A percentile compares a stretch with the other conserved stretches of the same genome.
These are phyloP conservation scores for Helicoverpa armigera DNA, from an alignment of 1,140 invertebrate species.

Conservation along the genomic window DNA sequence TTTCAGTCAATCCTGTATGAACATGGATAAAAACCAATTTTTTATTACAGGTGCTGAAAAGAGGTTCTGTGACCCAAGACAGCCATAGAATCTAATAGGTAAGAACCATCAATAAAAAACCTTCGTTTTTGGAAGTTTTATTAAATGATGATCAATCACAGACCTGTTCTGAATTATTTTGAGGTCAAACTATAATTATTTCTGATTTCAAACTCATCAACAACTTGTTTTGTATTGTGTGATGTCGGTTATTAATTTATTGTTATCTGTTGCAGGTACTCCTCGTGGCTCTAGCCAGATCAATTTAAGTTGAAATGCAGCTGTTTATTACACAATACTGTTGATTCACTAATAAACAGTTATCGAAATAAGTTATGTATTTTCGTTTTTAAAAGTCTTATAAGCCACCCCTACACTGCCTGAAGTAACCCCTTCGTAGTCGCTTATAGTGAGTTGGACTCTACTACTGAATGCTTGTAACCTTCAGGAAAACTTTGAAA, in stretches of 20 bases:
- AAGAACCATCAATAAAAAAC: neutral
- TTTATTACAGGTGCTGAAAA: neutral
- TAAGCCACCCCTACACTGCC: too few species aligned
- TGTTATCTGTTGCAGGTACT: constrained; percentile 7
- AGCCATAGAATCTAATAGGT: neutral
- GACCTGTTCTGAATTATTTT: constrained; percentile 81
- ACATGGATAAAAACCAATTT: neutral
- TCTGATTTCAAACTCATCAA: constrained; percentile 14
- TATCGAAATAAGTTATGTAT: too few species aligned
- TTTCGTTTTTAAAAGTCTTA: too few species aligned
- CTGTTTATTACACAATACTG: too few species aligned
- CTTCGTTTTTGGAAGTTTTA: neutral
- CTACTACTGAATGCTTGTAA: too few species aligned
- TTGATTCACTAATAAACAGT: too few species aligned
- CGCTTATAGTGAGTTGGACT: too few species aligned
- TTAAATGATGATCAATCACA: constrained; percentile 74
- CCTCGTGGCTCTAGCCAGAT: too few species aligned
- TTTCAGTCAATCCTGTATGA: neutral
- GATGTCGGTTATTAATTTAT: neutral
- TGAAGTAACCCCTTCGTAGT: too few species aligned
- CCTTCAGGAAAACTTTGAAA: too few species aligned
- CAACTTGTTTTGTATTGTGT: neutral
- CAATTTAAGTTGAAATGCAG: too few species aligned
- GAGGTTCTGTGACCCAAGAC: too few species aligned
- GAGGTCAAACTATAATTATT: constrained; percentile 60